Conservation (phyloP, 2,113 vertebrate species). For the Phyllostomus discolor region DNA sequence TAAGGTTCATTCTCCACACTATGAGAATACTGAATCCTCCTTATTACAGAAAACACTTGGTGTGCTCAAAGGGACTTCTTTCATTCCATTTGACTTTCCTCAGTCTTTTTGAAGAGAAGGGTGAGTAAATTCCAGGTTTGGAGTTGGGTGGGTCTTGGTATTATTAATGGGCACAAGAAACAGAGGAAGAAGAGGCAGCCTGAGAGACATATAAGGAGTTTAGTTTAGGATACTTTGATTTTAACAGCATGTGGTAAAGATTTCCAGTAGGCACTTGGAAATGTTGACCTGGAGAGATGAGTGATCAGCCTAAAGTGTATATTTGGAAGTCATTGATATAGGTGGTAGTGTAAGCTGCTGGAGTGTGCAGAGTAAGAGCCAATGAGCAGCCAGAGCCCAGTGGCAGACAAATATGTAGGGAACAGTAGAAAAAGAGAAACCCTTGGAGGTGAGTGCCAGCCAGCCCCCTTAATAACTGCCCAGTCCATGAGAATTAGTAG, state of each 20-base stretch:
- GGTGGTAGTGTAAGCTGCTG: background rate
- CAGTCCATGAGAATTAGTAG: background rate
- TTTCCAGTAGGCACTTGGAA: background rate
- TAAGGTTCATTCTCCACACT: background rate
- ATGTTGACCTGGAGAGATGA: background rate
- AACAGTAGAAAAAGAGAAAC: background rate
- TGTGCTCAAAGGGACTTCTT: background rate
- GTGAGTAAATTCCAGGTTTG: background rate
- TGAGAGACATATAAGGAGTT: background rate
- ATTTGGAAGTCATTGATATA: background rate
- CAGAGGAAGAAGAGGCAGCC: background rate
- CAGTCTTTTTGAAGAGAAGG: background rate
- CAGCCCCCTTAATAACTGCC: background rate
- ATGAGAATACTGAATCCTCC: background rate
- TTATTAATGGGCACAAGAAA: background rate
- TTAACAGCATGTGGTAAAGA: background rate
- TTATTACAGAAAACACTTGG: background rate
- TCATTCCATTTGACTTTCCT: background rate
- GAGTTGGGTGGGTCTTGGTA: background rate
- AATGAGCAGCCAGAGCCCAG: background rate
- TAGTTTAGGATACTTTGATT: background rate
- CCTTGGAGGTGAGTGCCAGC: background rate
- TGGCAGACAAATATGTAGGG: background rate
- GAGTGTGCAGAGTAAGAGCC: background rate
- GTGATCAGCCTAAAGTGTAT: background rate